phyloP scores from a whole-genome alignment of 1,140 invertebrate genomes.

The Drosophila mojavensis region DNA sequence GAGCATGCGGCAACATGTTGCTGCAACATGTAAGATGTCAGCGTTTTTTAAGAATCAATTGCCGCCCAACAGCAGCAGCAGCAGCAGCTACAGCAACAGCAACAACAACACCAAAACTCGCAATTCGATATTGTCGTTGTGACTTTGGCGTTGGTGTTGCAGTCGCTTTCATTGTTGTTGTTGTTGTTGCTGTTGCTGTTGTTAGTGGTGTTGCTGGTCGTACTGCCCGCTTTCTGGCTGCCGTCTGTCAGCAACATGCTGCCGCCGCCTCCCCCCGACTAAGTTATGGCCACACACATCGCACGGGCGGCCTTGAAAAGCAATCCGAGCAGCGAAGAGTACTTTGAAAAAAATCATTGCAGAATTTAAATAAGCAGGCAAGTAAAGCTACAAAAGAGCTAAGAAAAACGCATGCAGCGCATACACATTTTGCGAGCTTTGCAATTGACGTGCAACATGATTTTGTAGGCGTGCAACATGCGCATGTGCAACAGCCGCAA shows the following conservation, averaged over 20 bases:
- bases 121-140: conserved; percentile 67
- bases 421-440: conserved; percentile 66
- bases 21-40: conserved; percentile 76
- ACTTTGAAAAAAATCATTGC: conserved; percentile 76
- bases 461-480: conserved; percentile 84
- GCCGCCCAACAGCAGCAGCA: conserved; percentile 56
- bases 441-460: conserved; percentile 83
- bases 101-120: conserved; percentile 18
- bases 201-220: conserved; percentile 17
- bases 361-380: conserved; percentile 76
- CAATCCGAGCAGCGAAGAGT: conserved; percentile 47
- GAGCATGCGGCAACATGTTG: conserved; percentile 65
- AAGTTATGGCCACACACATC: conserved; percentile 66
- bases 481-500: conserved; percentile 78
- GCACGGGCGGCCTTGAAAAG: conserved; percentile 64
- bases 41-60: conserved; percentile 79
- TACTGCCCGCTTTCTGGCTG: conserved; percentile 67
- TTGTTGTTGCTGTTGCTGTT: conserved; percentile 6
- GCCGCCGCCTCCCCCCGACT: conserved; percentile 19
- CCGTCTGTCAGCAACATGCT: conserved; percentile 68
- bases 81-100: conserved; percentile 20
- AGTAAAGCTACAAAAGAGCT: conserved; percentile 24
- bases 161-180: conserved; percentile 22
- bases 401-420: conserved; percentile 24
- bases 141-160: conserved; percentile 48